Evolutionary conservation across 1,140 invertebrate genomes (phyloP).

Genomic region (Limonius californicus): DNA sequence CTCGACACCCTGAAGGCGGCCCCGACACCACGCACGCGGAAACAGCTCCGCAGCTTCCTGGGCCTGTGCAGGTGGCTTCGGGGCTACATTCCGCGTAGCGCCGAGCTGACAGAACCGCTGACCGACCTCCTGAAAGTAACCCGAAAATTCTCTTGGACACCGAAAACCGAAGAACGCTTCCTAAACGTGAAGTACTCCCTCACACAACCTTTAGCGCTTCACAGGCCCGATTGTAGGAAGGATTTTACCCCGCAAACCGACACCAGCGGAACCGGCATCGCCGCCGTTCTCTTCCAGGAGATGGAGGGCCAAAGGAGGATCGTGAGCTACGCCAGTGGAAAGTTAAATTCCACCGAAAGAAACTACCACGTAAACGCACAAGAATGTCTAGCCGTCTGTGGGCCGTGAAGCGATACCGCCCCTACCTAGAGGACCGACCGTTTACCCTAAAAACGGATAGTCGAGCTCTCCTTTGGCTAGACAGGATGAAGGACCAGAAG

Average conservation of each 20-base stretch:
- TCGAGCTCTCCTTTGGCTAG: conserved; percentile 32
- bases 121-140: too few species aligned
- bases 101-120: too few species aligned
- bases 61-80: too few species aligned
- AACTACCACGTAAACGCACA: conserved; percentile 27
- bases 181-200: too few species aligned
- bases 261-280: background rate
- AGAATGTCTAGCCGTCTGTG: conserved; percentile 36
- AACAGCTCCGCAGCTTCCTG: too few species aligned
- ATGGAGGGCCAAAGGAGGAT: background rate
- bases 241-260: background rate
- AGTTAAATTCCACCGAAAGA: conserved; percentile 15
- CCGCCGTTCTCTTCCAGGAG: conserved; percentile 9
- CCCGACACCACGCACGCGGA: too few species aligned
- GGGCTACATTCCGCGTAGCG: too few species aligned
- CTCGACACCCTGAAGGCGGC: too few species aligned
- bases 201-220: conserved; percentile 12
- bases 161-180: too few species aligned
- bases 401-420: conserved; percentile 37
- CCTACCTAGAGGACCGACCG: conserved; percentile 36
- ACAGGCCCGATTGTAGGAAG: background rate
- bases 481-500: conserved; percentile 23
- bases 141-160: too few species aligned
- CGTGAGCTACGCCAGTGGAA: conserved; percentile 22
- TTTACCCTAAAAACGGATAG: conserved; percentile 39